A percentile compares a stretch with the other conserved stretches of the same genome.
These are phyloP conservation scores for Bombyx huttoni DNA, from an alignment of 2,888 invertebrate species.

Conservation along the genomic window DNA sequence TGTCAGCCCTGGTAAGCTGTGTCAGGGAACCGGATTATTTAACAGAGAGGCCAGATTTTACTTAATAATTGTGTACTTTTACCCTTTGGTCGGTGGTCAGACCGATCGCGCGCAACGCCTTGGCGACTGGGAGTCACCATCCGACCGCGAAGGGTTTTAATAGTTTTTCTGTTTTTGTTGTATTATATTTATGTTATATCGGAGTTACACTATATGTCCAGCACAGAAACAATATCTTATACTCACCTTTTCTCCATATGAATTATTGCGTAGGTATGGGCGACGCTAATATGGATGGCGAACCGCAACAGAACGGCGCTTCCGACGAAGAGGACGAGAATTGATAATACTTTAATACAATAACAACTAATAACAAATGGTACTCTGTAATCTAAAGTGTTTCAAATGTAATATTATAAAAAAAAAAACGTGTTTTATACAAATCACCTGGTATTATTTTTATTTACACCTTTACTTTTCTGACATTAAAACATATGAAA, in stretches of 20 bases:
- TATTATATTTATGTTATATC: no score
- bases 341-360: constrained; percentile 9
- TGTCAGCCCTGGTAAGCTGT: no score
- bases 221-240: background rate
- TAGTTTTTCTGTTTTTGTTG: no score
- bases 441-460: constrained; percentile 12
- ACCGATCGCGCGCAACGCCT: no score
- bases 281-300: constrained; percentile 52
- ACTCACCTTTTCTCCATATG: background rate
- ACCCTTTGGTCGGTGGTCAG: no score
- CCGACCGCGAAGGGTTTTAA: no score
- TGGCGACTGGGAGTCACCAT: no score
- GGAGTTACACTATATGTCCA: no score
- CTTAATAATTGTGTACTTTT: no score
- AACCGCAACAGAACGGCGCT: constrained; percentile 57
- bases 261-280: constrained; percentile 46
- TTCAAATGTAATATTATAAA: constrained; percentile 22
- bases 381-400: constrained; percentile 14
- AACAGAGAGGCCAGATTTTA: no score
- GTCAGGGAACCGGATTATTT: no score
- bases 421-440: constrained; percentile 21
- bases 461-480: background rate
- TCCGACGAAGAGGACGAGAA: constrained; percentile 57
- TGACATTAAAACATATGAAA: no score
- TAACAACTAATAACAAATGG: constrained; percentile 13